These are phyloP conservation scores for Mionectes olivaceus DNA, from an alignment of 2,797 vertebrate species.

Conservation along the genomic window DNA sequence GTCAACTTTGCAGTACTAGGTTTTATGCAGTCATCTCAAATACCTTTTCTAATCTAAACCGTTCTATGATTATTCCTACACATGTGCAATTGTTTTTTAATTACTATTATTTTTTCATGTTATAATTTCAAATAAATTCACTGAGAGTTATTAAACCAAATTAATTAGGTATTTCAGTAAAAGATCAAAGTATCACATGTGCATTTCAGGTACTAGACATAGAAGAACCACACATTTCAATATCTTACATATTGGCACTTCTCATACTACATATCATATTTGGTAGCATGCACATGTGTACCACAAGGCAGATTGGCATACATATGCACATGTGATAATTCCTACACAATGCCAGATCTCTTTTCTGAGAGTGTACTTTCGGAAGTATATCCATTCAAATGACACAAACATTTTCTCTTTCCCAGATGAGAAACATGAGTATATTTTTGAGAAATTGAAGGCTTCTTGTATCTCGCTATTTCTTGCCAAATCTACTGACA, in stretches of 20 bases:
- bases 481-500: neutral
- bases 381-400: neutral
- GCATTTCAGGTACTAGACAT: neutral
- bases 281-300: accelerated
- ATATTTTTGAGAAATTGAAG: neutral
- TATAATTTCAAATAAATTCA: neutral
- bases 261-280: neutral
- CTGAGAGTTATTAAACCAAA: neutral
- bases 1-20: neutral
- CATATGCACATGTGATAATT: neutral
- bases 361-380: neutral
- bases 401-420: neutral
- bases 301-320: neutral
- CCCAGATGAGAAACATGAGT: neutral
- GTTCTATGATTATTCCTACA: neutral
- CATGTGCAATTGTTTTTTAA: neutral
- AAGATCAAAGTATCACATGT: neutral
- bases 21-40: neutral
- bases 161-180: neutral
- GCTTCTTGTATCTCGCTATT: neutral
- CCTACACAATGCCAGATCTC: neutral
- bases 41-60: neutral
- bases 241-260: neutral
- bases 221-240: neutral
- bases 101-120: neutral